A percentile compares a stretch with the other conserved stretches of the same genome.
phyloP scores from a whole-genome alignment of 2,888 invertebrate genomes.

The Plutella xylostella region DNA sequence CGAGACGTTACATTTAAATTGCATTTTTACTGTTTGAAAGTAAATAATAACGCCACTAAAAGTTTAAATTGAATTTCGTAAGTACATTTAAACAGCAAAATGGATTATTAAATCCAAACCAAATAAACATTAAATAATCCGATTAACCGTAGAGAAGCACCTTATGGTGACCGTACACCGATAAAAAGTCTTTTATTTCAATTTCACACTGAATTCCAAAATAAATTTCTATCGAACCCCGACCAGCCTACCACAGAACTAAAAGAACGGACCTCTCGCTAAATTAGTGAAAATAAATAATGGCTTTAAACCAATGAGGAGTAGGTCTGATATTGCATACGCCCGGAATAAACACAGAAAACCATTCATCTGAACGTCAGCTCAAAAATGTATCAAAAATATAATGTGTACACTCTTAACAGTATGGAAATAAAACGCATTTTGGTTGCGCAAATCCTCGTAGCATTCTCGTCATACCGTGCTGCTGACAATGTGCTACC shows the following conservation, averaged over 20 bases:
- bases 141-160: conserved; percentile 35
- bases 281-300: conserved; percentile 17
- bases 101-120: conserved; percentile 44
- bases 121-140: conserved; percentile 50
- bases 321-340: conserved; percentile 24
- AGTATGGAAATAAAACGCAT: conserved; percentile 37
- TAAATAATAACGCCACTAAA: too few relatives aligned
- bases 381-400: conserved; percentile 46
- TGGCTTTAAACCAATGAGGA: conserved; percentile 15
- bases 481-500: conserved; percentile 66
- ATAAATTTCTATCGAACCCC: conserved; percentile 50
- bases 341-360: conserved; percentile 27
- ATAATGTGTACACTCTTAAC: conserved; percentile 43
- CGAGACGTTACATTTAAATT: too few relatives aligned
- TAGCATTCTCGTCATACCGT: conserved; percentile 48
- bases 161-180: conserved; percentile 30
- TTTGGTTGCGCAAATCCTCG: conserved; percentile 43
- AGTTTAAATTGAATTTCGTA: too few relatives aligned
- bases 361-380: conserved; percentile 48
- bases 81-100: too few relatives aligned
- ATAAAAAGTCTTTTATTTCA: conserved; percentile 51
- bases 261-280: neutral
- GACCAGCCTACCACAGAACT: conserved; percentile 16
- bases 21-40: too few relatives aligned
- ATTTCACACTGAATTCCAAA: conserved; percentile 63